Percentiles rank a stretch among this genome's conserved stretches.
Conservation (phyloP, 2,888 invertebrate species). For the Chloroclysta siterata region DNA sequence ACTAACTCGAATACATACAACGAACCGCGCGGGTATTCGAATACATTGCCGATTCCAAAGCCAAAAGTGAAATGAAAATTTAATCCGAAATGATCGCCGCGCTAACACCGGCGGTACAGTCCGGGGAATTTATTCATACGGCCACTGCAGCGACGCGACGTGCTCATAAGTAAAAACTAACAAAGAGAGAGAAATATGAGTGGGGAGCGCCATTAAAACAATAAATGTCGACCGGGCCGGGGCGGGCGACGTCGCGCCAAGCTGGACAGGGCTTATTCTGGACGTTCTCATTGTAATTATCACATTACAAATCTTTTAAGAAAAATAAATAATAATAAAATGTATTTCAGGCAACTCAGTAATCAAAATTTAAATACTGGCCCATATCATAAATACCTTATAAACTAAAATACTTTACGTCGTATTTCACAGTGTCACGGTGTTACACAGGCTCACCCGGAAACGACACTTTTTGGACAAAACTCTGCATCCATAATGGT, state of each 20-base stretch:
- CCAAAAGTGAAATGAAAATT: constrained; percentile 68
- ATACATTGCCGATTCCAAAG: constrained; percentile 46
- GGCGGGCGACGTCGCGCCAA: constrained; percentile 38
- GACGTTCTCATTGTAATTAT: constrained; percentile 25
- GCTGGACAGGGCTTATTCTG: constrained; percentile 26
- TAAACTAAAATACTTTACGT: too few species aligned
- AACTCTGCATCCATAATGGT: too few species aligned
- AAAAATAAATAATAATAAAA: too few species aligned
- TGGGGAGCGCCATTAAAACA: constrained; percentile 66
- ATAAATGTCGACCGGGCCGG: constrained; percentile 64
- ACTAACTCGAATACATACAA: too few species aligned
- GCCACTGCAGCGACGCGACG: constrained; percentile 58
- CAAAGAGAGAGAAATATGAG: constrained; percentile 68
- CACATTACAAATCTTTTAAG: not conserved
- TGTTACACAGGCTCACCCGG: too few species aligned
- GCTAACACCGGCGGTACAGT: constrained; percentile 47
- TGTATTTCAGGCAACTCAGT: too few species aligned
- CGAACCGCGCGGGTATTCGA: constrained; percentile 23
- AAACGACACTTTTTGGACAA: too few species aligned
- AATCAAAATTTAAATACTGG: too few species aligned
- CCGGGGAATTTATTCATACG: constrained; percentile 68
- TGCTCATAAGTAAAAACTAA: constrained; percentile 74
- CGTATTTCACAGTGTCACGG: too few species aligned
- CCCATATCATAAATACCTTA: too few species aligned
- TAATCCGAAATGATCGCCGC: constrained; percentile 67